Conservation (phyloP, 2,888 invertebrate genomes). For the Lasius fuliginosus region DNA sequence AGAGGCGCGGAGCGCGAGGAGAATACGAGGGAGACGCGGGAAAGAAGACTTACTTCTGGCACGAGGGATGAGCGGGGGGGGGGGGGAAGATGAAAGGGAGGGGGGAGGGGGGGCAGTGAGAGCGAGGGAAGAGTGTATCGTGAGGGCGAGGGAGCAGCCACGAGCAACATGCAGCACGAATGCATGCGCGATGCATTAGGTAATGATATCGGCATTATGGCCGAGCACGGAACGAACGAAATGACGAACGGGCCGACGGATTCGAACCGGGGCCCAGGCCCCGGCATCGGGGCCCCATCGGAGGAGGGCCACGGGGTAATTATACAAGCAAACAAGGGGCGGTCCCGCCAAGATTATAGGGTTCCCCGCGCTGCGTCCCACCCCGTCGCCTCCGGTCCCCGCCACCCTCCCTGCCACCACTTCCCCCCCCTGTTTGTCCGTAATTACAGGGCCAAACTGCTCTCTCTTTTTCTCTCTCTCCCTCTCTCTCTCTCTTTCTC, state of each 20-base stretch:
- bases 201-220: conserved; percentile 83
- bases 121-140: conserved; percentile 49
- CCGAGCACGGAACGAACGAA: conserved; percentile 75
- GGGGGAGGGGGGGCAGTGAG: not conserved
- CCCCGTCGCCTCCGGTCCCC: conserved; percentile 64
- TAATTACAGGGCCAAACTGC: conserved; percentile 84
- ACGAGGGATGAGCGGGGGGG: not conserved
- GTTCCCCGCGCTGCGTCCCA: conserved; percentile 67
- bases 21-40: conserved; percentile 7
- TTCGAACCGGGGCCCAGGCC: conserved; percentile 77
- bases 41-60: conserved; percentile 28
- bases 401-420: conserved; percentile 65
- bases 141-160: conserved; percentile 62
- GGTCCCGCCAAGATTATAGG: conserved; percentile 84
- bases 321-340: conserved; percentile 85
- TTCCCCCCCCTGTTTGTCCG: conserved; percentile 78
- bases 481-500: not conserved
- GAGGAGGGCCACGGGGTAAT: conserved; percentile 82
- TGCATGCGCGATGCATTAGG: conserved; percentile 79
- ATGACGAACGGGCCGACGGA: conserved; percentile 79
- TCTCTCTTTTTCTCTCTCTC: conserved; percentile 46
- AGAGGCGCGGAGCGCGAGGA: conserved; percentile 39
- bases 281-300: conserved; percentile 75
- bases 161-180: conserved; percentile 66
- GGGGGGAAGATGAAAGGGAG: too few relatives aligned